These are phyloP conservation scores for Platichthys flesus DNA, from an alignment of 2,113 vertebrate genomes.

Conservation along the genomic window DNA sequence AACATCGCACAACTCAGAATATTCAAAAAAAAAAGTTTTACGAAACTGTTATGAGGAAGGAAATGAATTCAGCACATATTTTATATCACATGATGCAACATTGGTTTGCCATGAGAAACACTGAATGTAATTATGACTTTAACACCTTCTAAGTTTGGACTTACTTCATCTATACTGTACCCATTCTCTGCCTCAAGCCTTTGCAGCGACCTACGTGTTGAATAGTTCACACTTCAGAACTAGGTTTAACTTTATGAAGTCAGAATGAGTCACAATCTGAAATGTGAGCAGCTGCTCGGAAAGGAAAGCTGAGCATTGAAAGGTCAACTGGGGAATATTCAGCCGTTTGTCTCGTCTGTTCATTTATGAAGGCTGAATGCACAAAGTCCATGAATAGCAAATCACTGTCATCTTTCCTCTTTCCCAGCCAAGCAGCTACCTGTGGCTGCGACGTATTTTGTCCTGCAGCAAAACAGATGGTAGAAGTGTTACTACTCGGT, in stretches of 20 bases:
- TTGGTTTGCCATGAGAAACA: not conserved
- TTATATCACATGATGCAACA: not conserved
- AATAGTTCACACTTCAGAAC: conserved; percentile 44
- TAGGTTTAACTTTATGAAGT: conserved; percentile 42
- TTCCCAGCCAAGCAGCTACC: conserved; percentile 29
- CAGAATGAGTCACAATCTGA: conserved; percentile 41
- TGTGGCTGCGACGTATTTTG: conserved; percentile 14
- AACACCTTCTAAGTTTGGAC: not conserved
- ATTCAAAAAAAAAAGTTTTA: not conserved
- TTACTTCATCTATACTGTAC: not conserved
- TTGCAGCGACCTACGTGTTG: conserved; percentile 22
- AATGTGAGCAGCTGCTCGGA: conserved; percentile 27
- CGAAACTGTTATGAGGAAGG: conserved; percentile 24
- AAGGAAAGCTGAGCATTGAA: conserved; percentile 10
- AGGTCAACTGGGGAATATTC: conserved; percentile 31
- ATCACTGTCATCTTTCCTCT: conserved; percentile 10
- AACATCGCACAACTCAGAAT: conserved; percentile 14
- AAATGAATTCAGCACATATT: conserved; percentile 15
- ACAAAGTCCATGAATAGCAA: conserved; percentile 38
- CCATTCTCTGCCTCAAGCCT: not conserved
- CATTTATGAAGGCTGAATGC: conserved; percentile 53
- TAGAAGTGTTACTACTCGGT: conserved; percentile 36
- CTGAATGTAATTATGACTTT: not conserved
- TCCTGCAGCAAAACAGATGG: conserved; percentile 47
- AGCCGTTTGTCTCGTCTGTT: conserved; percentile 18